Base-by-base conservation (phyloP, 2,113 vertebrate genomes). In the Prunella himalayana region DNA sequence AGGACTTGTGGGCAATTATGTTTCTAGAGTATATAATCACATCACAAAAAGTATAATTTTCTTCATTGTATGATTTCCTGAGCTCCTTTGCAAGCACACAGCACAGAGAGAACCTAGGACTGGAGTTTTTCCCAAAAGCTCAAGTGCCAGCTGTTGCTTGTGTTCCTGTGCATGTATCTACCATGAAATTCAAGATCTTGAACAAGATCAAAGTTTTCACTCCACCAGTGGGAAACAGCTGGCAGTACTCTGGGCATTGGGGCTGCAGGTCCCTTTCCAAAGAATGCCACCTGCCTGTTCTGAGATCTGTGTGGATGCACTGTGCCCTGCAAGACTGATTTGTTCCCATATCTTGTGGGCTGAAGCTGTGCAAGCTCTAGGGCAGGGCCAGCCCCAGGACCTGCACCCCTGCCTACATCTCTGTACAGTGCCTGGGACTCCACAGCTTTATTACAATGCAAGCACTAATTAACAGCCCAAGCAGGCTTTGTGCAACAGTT, bases 391-490 rank as follows among this genome's bases (percentile, higher is more conserved):
- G 6, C 20, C n/a, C 33, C 25, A 47, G 41, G 15, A 19, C 31
- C 11, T 7, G 0, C 17, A 15, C 15, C 15, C 23, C 21, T 4
- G 37, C 42, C 35, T 25, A 18, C 42, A 54, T 45, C 71, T 60
- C 90, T 30, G 68, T 33, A 7, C 82, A 30, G 60, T 11, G 71
- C 44, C 41, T 64, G 60, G 37, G 60, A 83, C 47, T 86, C 42
- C 68, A 37, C 0, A 0, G 49, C 41, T 72, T 70, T 35, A 30
- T 75, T 71, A 86, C 82, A 94, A 54, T 44, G 23, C n/a, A 39
- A 72, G 73, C 13, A 33, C 69, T 94, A 92, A 95, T 94, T 94
- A 96, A 88, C 80, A 96, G 69, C 86, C 85, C 41, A 21, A 80
- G 85, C 68, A 94, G 56, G 47, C 79, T 95, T 81, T 56, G n/a